Conservation (phyloP, 2,113 vertebrate species). For the Rhea americana region DNA sequence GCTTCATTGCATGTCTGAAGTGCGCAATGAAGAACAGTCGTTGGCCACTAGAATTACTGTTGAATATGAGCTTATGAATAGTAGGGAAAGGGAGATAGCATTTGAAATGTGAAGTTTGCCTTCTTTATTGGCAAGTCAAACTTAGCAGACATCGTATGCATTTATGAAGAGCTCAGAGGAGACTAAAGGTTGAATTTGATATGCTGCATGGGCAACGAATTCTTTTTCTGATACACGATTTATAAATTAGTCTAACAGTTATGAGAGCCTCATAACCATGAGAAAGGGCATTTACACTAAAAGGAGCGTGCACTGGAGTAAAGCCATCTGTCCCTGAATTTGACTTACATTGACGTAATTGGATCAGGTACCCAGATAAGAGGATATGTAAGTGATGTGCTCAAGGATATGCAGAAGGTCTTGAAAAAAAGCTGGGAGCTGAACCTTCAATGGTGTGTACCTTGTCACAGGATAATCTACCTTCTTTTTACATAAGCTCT, state of each 20-base stretch:
- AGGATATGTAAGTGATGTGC: rapidly evolving
- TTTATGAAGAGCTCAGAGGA: neutral
- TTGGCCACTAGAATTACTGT: neutral
- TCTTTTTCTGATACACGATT: neutral
- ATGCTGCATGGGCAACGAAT: neutral
- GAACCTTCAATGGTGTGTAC: neutral
- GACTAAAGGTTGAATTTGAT: neutral
- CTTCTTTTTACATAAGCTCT: neutral
- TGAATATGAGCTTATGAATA: neutral
- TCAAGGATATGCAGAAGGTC: neutral
- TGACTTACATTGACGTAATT: neutral
- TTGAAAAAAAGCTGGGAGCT: neutral
- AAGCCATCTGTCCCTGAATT: neutral
- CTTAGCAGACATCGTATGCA: neutral
- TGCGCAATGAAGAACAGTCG: neutral
- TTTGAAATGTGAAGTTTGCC: neutral
- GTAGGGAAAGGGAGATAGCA: neutral
- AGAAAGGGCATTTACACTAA: rapidly evolving
- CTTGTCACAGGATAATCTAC: neutral
- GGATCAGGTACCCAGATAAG: rapidly evolving
- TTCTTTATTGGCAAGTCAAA: neutral
- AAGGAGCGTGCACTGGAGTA: neutral
- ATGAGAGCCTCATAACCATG: neutral
- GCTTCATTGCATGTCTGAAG: neutral
- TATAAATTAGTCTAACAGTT: neutral